Base-by-base conservation (phyloP, 2,797 vertebrate species). In the Hirundo rustica region DNA sequence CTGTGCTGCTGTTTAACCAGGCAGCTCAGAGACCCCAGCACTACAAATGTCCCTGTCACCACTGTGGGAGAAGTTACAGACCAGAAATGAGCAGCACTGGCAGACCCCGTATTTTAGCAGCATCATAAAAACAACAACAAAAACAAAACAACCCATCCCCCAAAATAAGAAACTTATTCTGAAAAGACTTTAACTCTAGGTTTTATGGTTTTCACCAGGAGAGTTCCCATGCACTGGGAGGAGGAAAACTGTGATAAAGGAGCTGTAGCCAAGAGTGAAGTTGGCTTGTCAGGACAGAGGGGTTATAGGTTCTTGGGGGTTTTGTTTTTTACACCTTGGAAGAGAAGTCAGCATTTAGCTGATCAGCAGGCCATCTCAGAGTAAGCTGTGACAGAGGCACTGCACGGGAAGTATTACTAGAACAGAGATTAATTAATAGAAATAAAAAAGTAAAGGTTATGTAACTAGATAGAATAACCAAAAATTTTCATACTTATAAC, bases 11-110 rank as follows among this genome's bases (percentile, higher is more conserved):
- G 76, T 17, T 75, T 42, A 61, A 61, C 54, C 61, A 67, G 58
- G 19, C 2, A 1, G 21, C 62, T 72, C 0, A 0, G 76, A 5
- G 4, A 88, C 19, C 8, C 48, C 50, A 20, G 45, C 13, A 1
- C 72, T 81, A 68, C 19, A 78, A 75, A 95, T 60, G 70, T 20
- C 61, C 44, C 68, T 81, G 70, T 84, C 92, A 72, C 47, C 5
- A 2, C 19, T 13, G 16, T 12, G 44, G 44, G 65, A 55, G 47
- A 80, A 94, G 58, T 54, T 75, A 89, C 47, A 30, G 25, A 27
- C 36, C 50, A 74, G 82, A 58, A 89, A 71, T 40, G 20, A 75
- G 47, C 58, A 88, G 44, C 51, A 47, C 44, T 85, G 79, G 42
- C 65, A 81, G 51, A 23, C 55, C 42, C 25, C 55, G 18, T 75